Conservation (phyloP, 2,113 vertebrate genomes). For the Eidolon helvum region DNA sequence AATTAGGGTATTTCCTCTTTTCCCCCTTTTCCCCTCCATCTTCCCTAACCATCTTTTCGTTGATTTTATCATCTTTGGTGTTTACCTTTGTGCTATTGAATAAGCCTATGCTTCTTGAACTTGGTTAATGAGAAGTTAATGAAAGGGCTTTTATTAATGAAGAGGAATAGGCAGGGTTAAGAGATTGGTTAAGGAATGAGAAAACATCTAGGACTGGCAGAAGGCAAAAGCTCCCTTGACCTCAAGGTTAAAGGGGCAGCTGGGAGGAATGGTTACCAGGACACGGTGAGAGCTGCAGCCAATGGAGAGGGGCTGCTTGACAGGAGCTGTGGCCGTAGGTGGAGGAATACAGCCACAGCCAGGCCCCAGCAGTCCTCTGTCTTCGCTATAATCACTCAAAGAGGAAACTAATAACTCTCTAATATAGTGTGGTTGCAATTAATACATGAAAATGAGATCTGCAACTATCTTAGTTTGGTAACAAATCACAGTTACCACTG, state of each 20-base stretch:
- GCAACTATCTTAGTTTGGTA: neutral
- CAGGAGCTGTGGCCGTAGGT: neutral
- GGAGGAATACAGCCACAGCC: neutral
- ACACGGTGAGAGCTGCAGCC: neutral
- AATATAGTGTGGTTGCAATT: neutral
- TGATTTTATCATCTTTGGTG: neutral
- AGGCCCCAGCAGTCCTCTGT: neutral
- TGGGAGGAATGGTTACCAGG: neutral
- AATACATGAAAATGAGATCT: neutral
- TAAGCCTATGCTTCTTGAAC: neutral
- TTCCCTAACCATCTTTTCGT: neutral
- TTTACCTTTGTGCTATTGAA: neutral
- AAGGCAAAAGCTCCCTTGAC: neutral
- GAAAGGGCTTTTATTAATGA: neutral
- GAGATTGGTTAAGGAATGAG: neutral
- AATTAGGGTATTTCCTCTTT: neutral
- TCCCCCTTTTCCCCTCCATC: neutral
- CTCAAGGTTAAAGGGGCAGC: neutral
- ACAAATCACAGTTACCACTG: neutral
- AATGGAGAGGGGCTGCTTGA: neutral
- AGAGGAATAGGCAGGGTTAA: neutral
- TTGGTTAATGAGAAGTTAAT: neutral
- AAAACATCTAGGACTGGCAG: neutral
- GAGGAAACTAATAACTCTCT: neutral
- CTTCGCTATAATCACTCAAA: neutral